Conservation (phyloP, 2,797 vertebrate species). For the Lemur catta region DNA sequence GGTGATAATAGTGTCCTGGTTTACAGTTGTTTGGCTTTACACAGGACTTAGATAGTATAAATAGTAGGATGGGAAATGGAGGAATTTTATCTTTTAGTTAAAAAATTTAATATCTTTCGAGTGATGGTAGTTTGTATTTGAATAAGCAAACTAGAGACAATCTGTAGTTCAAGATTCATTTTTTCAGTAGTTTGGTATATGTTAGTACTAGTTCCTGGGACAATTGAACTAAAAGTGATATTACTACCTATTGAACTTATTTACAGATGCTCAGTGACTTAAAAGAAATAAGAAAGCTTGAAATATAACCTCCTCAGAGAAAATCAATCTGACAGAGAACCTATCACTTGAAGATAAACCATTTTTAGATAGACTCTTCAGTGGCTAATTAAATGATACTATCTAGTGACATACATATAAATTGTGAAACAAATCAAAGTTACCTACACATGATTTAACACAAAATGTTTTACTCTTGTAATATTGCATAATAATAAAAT, state of each 20-base stretch:
- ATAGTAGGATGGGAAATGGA: not conserved
- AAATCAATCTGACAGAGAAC: not conserved
- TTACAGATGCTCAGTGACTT: not conserved
- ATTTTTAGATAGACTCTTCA: conserved; percentile 16
- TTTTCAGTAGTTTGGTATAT: not conserved
- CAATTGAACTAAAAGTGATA: not conserved
- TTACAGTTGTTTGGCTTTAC: not conserved
- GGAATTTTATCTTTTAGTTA: not conserved
- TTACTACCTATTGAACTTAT: conserved; percentile 26
- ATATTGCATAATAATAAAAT: not conserved
- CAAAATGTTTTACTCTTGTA: conserved; percentile 17
- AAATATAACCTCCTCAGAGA: not conserved
- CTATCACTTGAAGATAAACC: conserved; percentile 45
- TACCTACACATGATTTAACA: not conserved
- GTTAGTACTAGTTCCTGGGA: not conserved
- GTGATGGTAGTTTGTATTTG: not conserved
- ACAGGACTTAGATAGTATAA: not conserved
- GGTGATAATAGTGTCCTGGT: not conserved
- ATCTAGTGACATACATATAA: not conserved
- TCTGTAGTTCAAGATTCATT: not conserved
- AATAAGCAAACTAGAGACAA: not conserved
- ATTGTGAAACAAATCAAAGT: not conserved
- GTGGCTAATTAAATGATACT: not conserved
- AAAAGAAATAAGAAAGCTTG: not conserved
- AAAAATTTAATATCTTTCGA: not conserved